Percentiles rank a stretch among this genome's conserved stretches.
Conservation (phyloP, 2,797 vertebrate genomes). For the Sciurus vulgaris region DNA sequence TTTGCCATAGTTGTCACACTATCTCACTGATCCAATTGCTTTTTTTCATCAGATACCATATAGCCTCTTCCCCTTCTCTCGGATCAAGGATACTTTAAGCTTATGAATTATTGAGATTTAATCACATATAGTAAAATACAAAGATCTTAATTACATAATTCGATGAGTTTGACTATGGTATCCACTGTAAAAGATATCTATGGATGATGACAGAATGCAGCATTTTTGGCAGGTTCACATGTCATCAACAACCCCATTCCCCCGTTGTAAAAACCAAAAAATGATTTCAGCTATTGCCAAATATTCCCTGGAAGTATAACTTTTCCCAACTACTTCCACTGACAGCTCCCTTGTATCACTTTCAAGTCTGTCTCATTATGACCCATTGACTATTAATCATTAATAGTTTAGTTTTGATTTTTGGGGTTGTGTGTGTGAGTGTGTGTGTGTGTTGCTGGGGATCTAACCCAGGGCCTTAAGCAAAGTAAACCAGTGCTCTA, state of each 20-base stretch:
- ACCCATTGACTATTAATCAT: neutral
- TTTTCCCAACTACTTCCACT: neutral
- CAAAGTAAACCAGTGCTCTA: neutral
- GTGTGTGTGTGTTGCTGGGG: neutral
- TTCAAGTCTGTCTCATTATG: neutral
- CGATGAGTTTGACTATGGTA: conserved; percentile 1
- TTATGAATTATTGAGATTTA: conserved; percentile 50
- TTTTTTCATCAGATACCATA: neutral
- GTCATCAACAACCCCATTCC: neutral
- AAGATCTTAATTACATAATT: conserved; percentile 17
- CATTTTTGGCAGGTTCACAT: neutral
- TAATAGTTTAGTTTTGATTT: neutral
- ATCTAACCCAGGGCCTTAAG: too few relatives aligned
- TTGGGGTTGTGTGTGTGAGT: too few relatives aligned
- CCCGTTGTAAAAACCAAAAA: neutral
- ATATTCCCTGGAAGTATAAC: neutral
- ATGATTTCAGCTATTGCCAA: neutral
- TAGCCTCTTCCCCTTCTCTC: neutral
- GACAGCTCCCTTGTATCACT: neutral
- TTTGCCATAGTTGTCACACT: neutral
- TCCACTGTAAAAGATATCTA: neutral
- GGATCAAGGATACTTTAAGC: conserved; percentile 30
- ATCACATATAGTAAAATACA: conserved; percentile 57
- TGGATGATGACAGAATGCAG: neutral
- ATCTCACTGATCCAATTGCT: neutral